A percentile compares a stretch with the other conserved stretches of the same genome.
Evolutionary conservation across 2,888 invertebrate genomes (phyloP).

Genomic region (Diadromus collaris): DNA sequence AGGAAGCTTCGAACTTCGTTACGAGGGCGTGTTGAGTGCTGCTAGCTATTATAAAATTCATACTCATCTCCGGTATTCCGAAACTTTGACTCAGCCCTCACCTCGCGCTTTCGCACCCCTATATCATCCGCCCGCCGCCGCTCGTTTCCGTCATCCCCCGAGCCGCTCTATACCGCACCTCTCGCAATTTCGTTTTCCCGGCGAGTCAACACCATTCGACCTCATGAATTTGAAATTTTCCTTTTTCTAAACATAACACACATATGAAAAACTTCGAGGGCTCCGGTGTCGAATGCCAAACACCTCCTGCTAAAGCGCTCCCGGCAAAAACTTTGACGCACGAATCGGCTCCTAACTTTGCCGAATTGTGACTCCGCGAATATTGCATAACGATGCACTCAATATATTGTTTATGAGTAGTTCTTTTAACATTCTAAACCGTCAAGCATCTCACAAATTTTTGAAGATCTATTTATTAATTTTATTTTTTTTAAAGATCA

Average conservation of each 20-base stretch:
- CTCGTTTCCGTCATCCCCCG: conserved; percentile 35
- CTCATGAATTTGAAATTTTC: conserved; percentile 66
- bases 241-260: conserved; percentile 55
- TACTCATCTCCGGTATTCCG: conserved; percentile 57
- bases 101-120: conserved; percentile 49
- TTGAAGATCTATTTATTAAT: not conserved
- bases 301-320: conserved; percentile 24
- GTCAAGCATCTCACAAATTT: not conserved
- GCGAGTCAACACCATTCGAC: conserved; percentile 64
- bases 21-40: conserved; percentile 19
- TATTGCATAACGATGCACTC: not conserved
- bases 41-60: conserved; percentile 62
- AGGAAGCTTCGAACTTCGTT: conserved; percentile 5
- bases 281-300: conserved; percentile 22
- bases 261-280: conserved; percentile 23
- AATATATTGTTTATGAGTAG: not conserved
- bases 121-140: conserved; percentile 49
- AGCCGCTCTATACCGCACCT: conserved; percentile 48
- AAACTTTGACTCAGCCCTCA: conserved; percentile 48
- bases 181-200: conserved; percentile 61
- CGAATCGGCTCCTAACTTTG: not conserved
- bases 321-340: conserved; percentile 7
- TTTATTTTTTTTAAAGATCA: no score
- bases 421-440: not conserved
- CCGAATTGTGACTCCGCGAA: not conserved